Percentiles rank a stretch among this genome's conserved stretches.
Evolutionary conservation across 2,797 vertebrate species (phyloP).

Genomic region (Sciurus carolinensis): DNA sequence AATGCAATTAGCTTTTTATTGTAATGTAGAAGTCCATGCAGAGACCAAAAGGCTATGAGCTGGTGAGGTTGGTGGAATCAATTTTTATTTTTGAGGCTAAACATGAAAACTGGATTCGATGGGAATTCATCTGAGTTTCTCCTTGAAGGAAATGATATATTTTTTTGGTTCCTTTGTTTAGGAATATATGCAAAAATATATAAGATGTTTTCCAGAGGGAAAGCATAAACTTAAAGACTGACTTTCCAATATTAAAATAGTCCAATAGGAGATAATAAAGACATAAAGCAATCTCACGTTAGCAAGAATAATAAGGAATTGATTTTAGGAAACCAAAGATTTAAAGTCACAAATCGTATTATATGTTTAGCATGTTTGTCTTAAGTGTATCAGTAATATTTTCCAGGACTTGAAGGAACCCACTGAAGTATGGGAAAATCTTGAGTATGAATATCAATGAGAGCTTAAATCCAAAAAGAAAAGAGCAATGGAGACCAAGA

Average conservation of each 20-base stretch:
- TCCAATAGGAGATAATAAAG: neutral
- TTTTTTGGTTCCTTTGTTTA: neutral
- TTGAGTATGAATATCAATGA: neutral
- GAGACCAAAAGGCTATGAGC: neutral
- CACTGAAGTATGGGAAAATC: neutral
- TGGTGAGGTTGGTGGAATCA: accelerated
- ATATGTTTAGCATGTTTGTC: neutral
- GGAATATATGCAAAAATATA: neutral
- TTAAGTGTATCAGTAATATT: neutral
- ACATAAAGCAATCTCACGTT: neutral
- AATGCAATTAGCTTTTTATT: neutral
- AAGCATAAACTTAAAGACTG: neutral
- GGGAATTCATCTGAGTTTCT: neutral
- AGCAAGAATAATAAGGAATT: neutral
- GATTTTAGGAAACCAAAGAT: neutral
- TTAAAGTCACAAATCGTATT: neutral
- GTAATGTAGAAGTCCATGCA: neutral
- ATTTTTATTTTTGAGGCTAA: neutral
- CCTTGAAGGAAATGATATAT: neutral
- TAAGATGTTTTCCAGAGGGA: neutral
- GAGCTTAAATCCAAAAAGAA: neutral
- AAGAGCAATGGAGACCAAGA: neutral
- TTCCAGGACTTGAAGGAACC: neutral
- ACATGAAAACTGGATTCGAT: neutral
- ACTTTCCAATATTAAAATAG: neutral